Evolutionary conservation across 2,888 invertebrate genomes (phyloP).

Genomic region (Seira ritae): DNA sequence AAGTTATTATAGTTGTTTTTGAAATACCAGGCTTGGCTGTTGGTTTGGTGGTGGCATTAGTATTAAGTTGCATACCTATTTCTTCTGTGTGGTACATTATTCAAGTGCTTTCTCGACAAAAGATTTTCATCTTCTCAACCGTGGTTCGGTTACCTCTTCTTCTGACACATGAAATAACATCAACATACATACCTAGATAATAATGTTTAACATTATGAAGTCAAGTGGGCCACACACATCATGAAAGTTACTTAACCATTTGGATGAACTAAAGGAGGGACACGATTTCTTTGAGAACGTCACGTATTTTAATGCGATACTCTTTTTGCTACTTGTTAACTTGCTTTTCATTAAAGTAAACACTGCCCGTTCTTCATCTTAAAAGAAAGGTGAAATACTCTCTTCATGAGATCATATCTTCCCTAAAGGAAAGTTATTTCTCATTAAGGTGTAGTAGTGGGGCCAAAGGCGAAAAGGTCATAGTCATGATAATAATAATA

Average conservation of each 20-base stretch:
- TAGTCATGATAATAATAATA: too few species aligned
- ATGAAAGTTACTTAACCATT: not conserved
- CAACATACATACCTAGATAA: too few species aligned
- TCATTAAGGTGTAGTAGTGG: too few species aligned
- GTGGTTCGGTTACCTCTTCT: conserved; percentile 62
- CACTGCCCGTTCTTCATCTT: too few species aligned
- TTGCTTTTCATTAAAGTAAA: not conserved
- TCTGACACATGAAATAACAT: conserved; percentile 44
- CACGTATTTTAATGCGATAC: not conserved
- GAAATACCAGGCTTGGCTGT: too few species aligned
- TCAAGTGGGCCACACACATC: conserved; percentile 59
- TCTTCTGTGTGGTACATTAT: conserved; percentile 39
- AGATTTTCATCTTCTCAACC: conserved; percentile 35
- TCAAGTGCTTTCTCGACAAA: conserved; percentile 56
- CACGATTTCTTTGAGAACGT: not conserved
- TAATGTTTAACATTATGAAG: conserved; percentile 43
- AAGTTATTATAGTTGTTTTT: too few species aligned
- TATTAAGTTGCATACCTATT: conserved; percentile 14
- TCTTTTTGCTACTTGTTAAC: not conserved
- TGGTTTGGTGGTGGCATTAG: too few species aligned
- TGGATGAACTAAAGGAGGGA: not conserved
- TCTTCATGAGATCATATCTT: too few species aligned
- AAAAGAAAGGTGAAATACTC: too few species aligned
- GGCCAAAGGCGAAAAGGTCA: too few species aligned
- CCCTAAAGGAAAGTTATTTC: too few species aligned